Percentiles rank a stretch among this genome's conserved stretches.
These are phyloP conservation scores for Nibea coibor DNA, from an alignment of 2,113 vertebrate species.

Conservation along the genomic window DNA sequence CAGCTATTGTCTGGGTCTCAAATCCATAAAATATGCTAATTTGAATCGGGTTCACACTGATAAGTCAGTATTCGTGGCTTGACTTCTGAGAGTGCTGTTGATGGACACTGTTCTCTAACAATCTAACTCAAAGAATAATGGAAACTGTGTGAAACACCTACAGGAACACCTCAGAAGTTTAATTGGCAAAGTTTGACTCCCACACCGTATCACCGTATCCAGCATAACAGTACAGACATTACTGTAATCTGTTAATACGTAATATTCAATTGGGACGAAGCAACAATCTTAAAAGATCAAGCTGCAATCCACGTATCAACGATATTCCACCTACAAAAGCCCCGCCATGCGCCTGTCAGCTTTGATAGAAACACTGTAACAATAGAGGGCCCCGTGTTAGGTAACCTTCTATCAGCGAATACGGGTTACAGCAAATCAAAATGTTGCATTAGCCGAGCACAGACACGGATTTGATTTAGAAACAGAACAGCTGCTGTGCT, in stretches of 20 bases:
- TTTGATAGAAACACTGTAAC: not conserved
- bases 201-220: not conserved
- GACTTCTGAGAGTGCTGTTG: not conserved
- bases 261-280: not conserved
- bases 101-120: not conserved
- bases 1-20: not conserved
- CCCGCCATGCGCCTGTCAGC: not conserved
- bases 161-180: not conserved
- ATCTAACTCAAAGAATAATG: not conserved
- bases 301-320: not conserved
- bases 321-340: not conserved
- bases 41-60: not conserved
- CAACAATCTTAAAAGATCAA: not conserved
- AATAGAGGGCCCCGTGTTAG: not conserved
- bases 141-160: not conserved
- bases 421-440: slow-evolving; percentile 2
- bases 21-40: not conserved
- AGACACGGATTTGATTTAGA: slow-evolving; percentile 30
- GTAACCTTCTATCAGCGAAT: not conserved
- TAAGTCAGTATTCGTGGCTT: not conserved
- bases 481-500: slow-evolving; percentile 10
- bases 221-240: not conserved
- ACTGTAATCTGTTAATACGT: not conserved
- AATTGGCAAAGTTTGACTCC: not conserved
- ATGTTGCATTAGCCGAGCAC: slow-evolving; percentile 1